Evolutionary conservation across 2,113 vertebrate species (phyloP).

Genomic region (Oenanthe oenanthe): DNA sequence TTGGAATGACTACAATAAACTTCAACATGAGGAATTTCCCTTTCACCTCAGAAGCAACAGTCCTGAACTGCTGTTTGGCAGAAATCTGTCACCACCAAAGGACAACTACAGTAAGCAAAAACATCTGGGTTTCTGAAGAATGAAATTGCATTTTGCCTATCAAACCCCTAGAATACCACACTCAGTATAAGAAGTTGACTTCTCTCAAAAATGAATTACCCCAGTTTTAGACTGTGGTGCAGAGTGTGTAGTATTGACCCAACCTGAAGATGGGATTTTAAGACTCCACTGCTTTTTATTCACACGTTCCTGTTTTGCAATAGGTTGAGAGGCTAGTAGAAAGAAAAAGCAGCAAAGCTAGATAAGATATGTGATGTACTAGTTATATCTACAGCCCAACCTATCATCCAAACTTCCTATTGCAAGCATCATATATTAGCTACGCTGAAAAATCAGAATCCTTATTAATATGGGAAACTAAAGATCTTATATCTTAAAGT

Average conservation of each 20-base stretch:
- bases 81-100: background rate
- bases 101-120: background rate
- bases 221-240: background rate
- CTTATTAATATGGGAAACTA: background rate
- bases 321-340: background rate
- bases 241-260: background rate
- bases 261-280: background rate
- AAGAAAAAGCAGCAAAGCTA: background rate
- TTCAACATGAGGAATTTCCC: background rate
- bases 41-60: background rate
- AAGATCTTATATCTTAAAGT: background rate
- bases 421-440: background rate
- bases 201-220: background rate
- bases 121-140: background rate
- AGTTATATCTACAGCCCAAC: background rate
- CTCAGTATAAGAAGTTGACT: background rate
- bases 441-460: background rate
- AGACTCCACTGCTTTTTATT: background rate
- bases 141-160: background rate
- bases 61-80: background rate
- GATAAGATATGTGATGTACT: background rate
- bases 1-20: background rate
- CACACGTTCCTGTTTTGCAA: background rate
- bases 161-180: background rate
- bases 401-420: background rate